These are phyloP conservation scores for Labia minor DNA, from an alignment of 2,888 invertebrate genomes.

Conservation along the genomic window DNA sequence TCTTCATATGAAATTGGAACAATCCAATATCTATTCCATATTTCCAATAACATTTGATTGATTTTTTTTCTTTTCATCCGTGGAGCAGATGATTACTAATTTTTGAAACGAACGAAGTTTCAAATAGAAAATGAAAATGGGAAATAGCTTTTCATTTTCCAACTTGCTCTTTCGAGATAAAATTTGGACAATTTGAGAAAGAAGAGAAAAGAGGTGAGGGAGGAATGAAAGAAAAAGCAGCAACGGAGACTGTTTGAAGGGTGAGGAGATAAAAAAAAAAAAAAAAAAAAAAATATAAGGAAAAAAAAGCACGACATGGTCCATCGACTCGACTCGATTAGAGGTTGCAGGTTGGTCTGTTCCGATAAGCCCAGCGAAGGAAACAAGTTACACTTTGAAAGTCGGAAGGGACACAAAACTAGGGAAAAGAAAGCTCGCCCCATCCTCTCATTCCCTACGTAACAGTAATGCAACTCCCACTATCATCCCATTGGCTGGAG, in stretches of 20 bases:
- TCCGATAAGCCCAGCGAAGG: not conserved
- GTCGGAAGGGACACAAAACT: not conserved
- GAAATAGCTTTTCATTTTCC: conserved; percentile 3
- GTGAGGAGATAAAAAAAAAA: not conserved
- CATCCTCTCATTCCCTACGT: too few relatives aligned
- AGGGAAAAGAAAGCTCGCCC: too few relatives aligned
- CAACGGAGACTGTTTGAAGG: not conserved
- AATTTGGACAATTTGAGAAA: conserved; percentile 1
- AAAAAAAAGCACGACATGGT: not conserved
- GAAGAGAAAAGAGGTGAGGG: too few relatives aligned
- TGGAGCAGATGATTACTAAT: not conserved
- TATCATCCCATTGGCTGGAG: not conserved
- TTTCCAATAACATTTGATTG: too few relatives aligned
- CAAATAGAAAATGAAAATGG: not conserved
- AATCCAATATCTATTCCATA: too few relatives aligned
- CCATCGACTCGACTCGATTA: conserved; percentile 4
- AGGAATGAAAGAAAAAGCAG: not conserved
- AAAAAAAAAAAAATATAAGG: not conserved
- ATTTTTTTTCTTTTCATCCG: not conserved
- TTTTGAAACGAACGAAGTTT: not conserved
- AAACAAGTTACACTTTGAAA: conserved; percentile 13
- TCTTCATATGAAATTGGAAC: too few relatives aligned
- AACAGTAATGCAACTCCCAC: not conserved
- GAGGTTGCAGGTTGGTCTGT: conserved; percentile 13
- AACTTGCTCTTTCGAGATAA: conserved; percentile 3